Percentiles rank a stretch among this genome's conserved stretches.
phyloP scores from a whole-genome alignment of 2,113 vertebrate species.

The Lichenostomus cassidix region DNA sequence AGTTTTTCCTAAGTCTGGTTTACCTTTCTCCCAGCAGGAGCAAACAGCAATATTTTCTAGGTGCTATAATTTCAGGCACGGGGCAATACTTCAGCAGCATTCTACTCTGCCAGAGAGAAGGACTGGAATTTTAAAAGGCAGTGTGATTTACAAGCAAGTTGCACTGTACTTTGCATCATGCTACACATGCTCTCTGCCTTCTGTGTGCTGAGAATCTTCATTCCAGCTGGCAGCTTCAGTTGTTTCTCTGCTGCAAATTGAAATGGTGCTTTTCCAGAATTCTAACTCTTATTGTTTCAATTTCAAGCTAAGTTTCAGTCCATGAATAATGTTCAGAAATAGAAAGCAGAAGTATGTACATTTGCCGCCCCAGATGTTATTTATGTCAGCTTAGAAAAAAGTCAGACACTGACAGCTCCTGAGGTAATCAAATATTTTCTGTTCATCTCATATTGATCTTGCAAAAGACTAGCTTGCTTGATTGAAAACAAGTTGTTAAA shows the following conservation, averaged over 20 bases:
- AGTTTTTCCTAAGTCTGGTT: not conserved
- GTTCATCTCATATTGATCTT: conserved; percentile 5
- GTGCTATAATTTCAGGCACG: not conserved
- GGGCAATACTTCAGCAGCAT: not conserved
- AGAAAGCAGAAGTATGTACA: not conserved
- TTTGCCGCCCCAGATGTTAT: conserved; percentile 1
- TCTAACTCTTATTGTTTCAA: conserved; percentile 4
- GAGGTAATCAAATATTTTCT: conserved; percentile 24
- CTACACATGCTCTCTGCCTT: not conserved
- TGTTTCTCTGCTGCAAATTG: not conserved
- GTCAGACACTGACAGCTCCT: not conserved
- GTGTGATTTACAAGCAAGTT: conserved; percentile 14
- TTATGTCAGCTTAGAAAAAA: not conserved
- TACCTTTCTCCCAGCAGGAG: not conserved
- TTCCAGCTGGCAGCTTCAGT: not conserved
- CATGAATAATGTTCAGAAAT: conserved; percentile 1
- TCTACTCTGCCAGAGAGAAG: not conserved
- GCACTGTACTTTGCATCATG: not conserved
- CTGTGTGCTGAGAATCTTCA: not conserved
- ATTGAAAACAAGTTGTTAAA: not conserved
- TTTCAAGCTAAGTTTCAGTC: conserved; percentile 18
- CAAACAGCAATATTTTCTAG: not conserved
- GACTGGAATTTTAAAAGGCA: conserved; percentile 9
- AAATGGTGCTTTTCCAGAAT: conserved; percentile 2
- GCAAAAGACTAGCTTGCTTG: not conserved